Conservation (phyloP, 1,140 invertebrate genomes). For the Anastrepha obliqua region DNA sequence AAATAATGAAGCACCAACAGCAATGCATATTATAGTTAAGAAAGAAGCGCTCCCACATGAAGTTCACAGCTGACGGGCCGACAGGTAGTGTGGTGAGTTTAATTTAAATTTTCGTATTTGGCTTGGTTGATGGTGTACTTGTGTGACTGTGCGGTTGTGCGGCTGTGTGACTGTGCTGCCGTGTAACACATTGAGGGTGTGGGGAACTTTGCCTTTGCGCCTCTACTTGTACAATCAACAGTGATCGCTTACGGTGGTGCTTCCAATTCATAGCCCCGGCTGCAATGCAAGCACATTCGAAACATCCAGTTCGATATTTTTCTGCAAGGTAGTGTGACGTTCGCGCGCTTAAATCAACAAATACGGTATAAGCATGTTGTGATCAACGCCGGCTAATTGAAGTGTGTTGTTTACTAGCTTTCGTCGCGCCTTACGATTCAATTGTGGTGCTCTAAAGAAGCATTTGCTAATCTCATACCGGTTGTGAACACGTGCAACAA, state of each 20-base stretch:
- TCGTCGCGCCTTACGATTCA: constrained; percentile 1
- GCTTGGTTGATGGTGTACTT: neutral
- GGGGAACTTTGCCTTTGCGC: constrained; percentile 2
- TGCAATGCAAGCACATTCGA: constrained; percentile 9
- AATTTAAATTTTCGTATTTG: neutral
- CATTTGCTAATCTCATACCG: constrained; percentile 37
- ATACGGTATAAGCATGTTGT: constrained; percentile 30
- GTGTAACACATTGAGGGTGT: neutral
- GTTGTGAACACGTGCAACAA: constrained; percentile 36
- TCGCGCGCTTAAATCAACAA: constrained; percentile 39
- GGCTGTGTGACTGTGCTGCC: neutral
- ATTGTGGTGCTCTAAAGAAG: constrained; percentile 20
- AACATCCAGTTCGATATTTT: constrained; percentile 44
- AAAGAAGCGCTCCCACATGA: constrained; percentile 18
- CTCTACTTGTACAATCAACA: constrained; percentile 11
- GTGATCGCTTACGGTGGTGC: constrained; percentile 20
- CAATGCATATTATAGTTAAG: neutral
- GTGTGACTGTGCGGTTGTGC: too few relatives aligned
- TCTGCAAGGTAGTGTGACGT: constrained; percentile 44
- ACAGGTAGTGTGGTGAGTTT: constrained; percentile 50
- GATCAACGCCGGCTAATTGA: constrained; percentile 32
- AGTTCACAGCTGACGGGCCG: neutral
- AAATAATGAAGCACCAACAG: neutral
- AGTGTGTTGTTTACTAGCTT: constrained; percentile 40
- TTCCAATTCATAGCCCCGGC: constrained; percentile 34